Conservation (phyloP, 2,888 invertebrate species). For the Oithona nana region DNA sequence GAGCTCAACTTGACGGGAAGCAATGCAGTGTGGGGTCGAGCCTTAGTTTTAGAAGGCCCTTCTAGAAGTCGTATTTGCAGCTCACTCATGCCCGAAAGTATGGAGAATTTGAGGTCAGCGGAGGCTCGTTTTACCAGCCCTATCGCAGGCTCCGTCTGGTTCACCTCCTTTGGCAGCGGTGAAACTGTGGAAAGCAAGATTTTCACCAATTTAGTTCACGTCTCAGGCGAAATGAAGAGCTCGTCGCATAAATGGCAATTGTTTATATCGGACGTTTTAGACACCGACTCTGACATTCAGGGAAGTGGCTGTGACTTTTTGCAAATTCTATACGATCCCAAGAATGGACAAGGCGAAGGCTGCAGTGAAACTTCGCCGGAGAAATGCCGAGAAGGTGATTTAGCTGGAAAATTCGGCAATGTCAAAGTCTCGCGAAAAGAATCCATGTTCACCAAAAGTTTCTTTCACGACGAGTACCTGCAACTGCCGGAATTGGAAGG, state of each 20-base stretch:
- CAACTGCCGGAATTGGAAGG: constrained; percentile 38
- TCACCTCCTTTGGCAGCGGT: constrained; percentile 31
- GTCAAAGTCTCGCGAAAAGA: constrained; percentile 22
- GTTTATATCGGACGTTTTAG: constrained; percentile 69
- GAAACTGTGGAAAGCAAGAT: constrained; percentile 30
- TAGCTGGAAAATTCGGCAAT: constrained; percentile 53
- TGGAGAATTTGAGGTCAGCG: constrained; percentile 18
- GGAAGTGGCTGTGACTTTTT: constrained; percentile 48
- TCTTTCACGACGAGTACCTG: constrained; percentile 49
- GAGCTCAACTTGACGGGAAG: constrained; percentile 19
- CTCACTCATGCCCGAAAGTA: constrained; percentile 16
- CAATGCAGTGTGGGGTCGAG: constrained; percentile 19
- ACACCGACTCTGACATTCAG: constrained; percentile 34
- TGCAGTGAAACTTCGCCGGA: constrained; percentile 24
- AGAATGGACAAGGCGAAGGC: constrained; percentile 31
- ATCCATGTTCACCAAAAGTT: constrained; percentile 27
- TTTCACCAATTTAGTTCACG: constrained; percentile 49
- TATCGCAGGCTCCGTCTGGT: constrained; percentile 52
- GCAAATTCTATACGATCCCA: constrained; percentile 64
- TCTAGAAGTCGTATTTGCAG: constrained; percentile 18
- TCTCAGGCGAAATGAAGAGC: constrained; percentile 26
- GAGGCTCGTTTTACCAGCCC: constrained; percentile 25
- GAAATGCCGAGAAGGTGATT: constrained; percentile 40
- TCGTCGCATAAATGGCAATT: constrained; percentile 63
- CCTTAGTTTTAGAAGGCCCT: constrained; percentile 18